phyloP scores from a whole-genome alignment of 2,888 invertebrate species.

The Ditula angustiorana region DNA sequence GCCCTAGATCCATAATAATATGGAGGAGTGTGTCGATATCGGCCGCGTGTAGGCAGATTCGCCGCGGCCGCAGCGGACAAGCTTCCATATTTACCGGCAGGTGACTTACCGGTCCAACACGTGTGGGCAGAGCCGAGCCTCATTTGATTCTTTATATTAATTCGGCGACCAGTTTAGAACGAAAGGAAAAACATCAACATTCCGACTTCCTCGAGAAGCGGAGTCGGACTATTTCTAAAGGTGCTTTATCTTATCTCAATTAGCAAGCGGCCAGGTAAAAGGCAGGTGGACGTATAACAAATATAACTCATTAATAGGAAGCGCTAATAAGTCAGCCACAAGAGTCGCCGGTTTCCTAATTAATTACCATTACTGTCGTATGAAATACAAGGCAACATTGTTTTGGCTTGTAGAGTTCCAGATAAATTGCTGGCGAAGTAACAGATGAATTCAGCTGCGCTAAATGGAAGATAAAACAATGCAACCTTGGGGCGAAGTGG shows the following conservation, averaged over 20 bases:
- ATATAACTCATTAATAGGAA: conserved; percentile 10
- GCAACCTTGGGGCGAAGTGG: conserved; percentile 73
- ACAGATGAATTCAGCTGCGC: conserved; percentile 53
- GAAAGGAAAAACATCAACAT: conserved; percentile 37
- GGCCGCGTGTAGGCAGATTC: conserved; percentile 75
- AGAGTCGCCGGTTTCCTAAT: not conserved
- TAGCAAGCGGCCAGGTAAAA: conserved; percentile 5
- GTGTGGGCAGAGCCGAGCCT: conserved; percentile 74
- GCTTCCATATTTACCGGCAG: conserved; percentile 82
- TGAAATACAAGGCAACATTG: conserved; percentile 3
- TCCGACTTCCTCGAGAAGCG: conserved; percentile 21
- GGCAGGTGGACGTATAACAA: conserved; percentile 6
- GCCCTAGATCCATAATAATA: conserved; percentile 39
- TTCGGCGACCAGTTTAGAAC: conserved; percentile 54
- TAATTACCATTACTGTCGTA: conserved; percentile 3
- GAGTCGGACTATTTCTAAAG: not conserved
- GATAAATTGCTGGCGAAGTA: conserved; percentile 44
- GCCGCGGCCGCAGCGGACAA: conserved; percentile 76
- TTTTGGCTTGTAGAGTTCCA: conserved; percentile 9
- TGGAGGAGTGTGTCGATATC: conserved; percentile 45
- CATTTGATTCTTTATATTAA: conserved; percentile 73
- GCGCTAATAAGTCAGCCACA: not conserved
- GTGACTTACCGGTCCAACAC: conserved; percentile 77
- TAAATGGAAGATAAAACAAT: conserved; percentile 67
- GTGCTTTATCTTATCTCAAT: conserved; percentile 10